Base-by-base conservation (phyloP, 2,888 invertebrate genomes). In the Lepidonotus clava region DNA sequence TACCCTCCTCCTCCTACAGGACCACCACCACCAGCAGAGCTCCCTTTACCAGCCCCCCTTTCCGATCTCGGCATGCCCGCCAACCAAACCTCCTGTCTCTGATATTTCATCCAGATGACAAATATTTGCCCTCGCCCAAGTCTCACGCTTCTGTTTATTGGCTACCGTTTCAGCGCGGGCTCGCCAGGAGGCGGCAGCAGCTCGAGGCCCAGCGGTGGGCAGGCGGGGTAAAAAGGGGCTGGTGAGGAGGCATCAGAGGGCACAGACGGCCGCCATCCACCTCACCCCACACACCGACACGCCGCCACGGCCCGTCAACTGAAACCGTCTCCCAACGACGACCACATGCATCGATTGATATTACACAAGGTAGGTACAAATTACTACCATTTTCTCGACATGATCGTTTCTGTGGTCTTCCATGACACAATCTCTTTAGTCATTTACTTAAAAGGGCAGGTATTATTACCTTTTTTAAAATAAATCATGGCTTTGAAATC, bases 31-130 rank as follows among this genome's bases (percentile, higher is more conserved):
- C 46, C n/a, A 46, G 8, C 46, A 46, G 8, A 18, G 46, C 8
- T 18, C 46, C 46, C 46, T 46, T 18, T n/a, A n/a, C n/a, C n/a
- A n/a, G 46, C 46, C 46, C 46, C 46, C 8, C 46, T 18, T 18
- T 18, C 18, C 46, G 18, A 46, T 18, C 46, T 46, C 18, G 8
- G 46, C 46, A 18, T 46, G 46, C 71, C 36, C 36, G 18, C 28
- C 34, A n/a, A 38, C 71, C 71, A 18, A 34, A 71, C 71, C 71
- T 14, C 71, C 34, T 71, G 71, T 71, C 71, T 36, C 71, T 71
- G 71, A 71, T 71, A 71, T 71, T 71, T 71, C 71, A 71, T 71
- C 71, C 71, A 71, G 36, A 71, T 71, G 71, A 71, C 71, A 71
- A 71, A 71, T 71, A 71, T 71, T 71, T 71, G 71, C 71, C 36